Conservation (phyloP, 2,113 vertebrate genomes). For the Pseudolaguvia tuberculata region DNA sequence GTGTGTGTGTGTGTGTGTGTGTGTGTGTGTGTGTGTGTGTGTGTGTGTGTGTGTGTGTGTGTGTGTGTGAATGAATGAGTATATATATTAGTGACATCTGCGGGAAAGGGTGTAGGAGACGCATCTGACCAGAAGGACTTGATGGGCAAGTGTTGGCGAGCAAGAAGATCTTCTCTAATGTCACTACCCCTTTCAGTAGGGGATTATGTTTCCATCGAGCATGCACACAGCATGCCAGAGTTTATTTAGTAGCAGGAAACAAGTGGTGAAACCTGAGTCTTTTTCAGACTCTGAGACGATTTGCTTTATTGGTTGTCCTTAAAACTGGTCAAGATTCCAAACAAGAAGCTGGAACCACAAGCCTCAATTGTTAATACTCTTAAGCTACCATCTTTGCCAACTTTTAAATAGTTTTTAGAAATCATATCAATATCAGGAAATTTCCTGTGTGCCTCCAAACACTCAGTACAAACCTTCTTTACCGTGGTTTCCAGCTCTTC, state of each 20-base stretch:
- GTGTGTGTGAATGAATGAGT: too few relatives aligned
- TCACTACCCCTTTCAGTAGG: conserved; percentile 65
- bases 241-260: conserved; percentile 78
- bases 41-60: too few relatives aligned
- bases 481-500: conserved; percentile 7
- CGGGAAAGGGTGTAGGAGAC: conserved; percentile 49
- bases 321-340: conserved; percentile 32
- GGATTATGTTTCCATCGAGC: conserved; percentile 66
- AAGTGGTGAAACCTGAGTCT: conserved; percentile 72
- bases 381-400: conserved; percentile 7
- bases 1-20: too few relatives aligned
- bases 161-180: conserved; percentile 59
- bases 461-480: background rate
- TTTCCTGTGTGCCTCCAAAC: background rate
- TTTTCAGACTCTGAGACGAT: conserved; percentile 56
- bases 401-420: background rate
- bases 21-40: too few relatives aligned
- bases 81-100: conserved; percentile 36
- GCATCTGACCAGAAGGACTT: conserved; percentile 41
- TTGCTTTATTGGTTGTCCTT: conserved; percentile 55
- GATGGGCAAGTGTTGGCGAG: conserved; percentile 37
- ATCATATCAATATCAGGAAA: background rate
- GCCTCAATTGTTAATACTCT: background rate
- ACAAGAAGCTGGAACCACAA: conserved; percentile 34
- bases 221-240: conserved; percentile 73